These are phyloP conservation scores for Semnornis frantzii DNA, from an alignment of 2,113 vertebrate genomes.

Conservation along the genomic window DNA sequence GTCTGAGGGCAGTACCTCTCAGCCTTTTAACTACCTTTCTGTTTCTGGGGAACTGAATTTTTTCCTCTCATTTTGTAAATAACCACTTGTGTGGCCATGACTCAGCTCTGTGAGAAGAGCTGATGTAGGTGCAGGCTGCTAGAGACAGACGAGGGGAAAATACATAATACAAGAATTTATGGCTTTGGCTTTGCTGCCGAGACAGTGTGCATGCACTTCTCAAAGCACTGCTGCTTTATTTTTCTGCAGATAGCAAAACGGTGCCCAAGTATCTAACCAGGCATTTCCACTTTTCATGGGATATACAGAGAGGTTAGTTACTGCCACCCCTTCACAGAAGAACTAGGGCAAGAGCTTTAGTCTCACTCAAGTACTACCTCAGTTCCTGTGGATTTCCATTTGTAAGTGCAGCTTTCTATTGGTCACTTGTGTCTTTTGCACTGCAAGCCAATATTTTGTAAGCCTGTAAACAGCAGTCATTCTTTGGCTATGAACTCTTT, in stretches of 20 bases:
- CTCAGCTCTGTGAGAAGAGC: not conserved
- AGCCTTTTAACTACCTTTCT: not conserved
- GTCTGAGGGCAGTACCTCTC: not conserved
- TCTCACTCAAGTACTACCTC: not conserved
- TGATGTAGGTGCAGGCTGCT: not conserved
- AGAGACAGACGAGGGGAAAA: not conserved
- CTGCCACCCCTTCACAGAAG: not conserved
- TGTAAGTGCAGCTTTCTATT: not conserved
- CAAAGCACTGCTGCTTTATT: not conserved
- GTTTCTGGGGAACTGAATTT: not conserved
- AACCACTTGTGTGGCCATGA: accelerated
- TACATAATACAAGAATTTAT: not conserved
- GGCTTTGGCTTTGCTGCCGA: not conserved
- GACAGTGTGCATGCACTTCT: accelerated
- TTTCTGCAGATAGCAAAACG: not conserved
- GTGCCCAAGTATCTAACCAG: not conserved
- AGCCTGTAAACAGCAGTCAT: not conserved
- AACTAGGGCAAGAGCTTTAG: not conserved
- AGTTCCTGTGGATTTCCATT: not conserved
- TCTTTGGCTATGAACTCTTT: not conserved
- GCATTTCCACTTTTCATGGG: not conserved
- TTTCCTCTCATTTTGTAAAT: not conserved
- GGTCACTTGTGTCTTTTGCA: not conserved
- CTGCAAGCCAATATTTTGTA: not conserved
- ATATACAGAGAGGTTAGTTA: not conserved